Base-by-base conservation (phyloP, 2,888 invertebrate genomes). In the Tineola bisselliella region DNA sequence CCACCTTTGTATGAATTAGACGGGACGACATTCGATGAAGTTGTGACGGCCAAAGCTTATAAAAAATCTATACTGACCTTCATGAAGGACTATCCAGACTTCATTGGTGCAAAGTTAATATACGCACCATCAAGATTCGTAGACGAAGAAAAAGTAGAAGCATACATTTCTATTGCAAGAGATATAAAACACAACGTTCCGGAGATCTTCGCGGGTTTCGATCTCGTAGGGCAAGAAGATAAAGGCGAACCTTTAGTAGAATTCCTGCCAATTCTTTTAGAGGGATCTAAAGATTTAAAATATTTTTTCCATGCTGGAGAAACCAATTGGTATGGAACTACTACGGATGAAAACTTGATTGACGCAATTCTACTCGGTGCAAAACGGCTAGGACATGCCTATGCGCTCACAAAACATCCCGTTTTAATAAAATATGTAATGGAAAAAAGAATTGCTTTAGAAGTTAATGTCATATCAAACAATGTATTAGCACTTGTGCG, bases 271-370 rank as follows among this genome's bases (percentile, higher is more conserved):
- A 80, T 89, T 63, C 70, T 94, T 38, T 66, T 87, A 19, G 70
- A 75, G 4, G 72, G 88, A 1, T 81, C 87, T 0, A 75, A 84
- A 0, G 76, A 88, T 17, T 77, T 93, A 0, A 83, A 90, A 59
- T 92, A 90, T 68, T 94, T 91, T 71, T 94, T 94, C 69, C 94
- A 95, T 70, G 93, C 94, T 0, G 95, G 94, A 0, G 95, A 95
- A 77, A 94, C 94, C 0, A 90, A 93, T 70, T 93, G 93, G 93
- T 89, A 84, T 69, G 93, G 90, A 15, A 81, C 83, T 13, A 65
- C 75, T 0, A 89, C 90, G 0, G 94, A 95, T 70, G 89, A 91
- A 62, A 94, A 95, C 73, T 75, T 95, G 8, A 77, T 93, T 13
- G 95, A 95, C 69, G 94, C 95, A 0, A 80, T 94, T 38, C 74